phyloP scores from a whole-genome alignment of 2,113 vertebrate species.

The Malurus elegans region DNA sequence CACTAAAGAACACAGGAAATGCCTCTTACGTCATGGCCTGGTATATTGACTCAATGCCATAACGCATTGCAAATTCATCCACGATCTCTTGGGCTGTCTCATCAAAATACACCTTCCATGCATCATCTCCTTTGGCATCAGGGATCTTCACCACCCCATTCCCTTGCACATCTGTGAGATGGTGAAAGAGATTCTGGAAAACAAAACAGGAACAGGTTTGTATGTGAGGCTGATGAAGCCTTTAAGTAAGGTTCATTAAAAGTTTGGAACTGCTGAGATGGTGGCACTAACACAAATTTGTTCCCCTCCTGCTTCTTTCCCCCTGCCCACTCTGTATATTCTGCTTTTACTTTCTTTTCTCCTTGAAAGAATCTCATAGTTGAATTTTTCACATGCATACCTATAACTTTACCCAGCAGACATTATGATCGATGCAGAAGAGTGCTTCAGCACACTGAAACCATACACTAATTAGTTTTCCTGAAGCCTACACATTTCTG shows the following conservation, averaged over 20 bases:
- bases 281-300: neutral
- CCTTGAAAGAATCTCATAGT: neutral
- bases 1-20: neutral
- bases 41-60: conserved; percentile 97
- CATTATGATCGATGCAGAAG: neutral
- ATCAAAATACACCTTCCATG: conserved; percentile 97
- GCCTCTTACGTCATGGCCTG: conserved; percentile 98
- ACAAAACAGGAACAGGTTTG: neutral
- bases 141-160: conserved; percentile 90
- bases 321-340: neutral
- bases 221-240: neutral
- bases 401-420: neutral
- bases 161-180: conserved; percentile 89
- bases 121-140: conserved; percentile 91
- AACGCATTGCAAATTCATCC: conserved; percentile 98
- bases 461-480: neutral
- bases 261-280: neutral
- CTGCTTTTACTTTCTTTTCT: neutral
- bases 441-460: neutral
- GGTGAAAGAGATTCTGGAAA: conserved; percentile 92
- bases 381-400: neutral
- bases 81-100: conserved; percentile 95
- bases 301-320: neutral
- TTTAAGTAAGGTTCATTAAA: neutral
- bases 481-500: neutral